Conservation (phyloP, 30 jellyfish, hydroid and myxozoan species). For the Hydractinia symbiolongicarpus region DNA sequence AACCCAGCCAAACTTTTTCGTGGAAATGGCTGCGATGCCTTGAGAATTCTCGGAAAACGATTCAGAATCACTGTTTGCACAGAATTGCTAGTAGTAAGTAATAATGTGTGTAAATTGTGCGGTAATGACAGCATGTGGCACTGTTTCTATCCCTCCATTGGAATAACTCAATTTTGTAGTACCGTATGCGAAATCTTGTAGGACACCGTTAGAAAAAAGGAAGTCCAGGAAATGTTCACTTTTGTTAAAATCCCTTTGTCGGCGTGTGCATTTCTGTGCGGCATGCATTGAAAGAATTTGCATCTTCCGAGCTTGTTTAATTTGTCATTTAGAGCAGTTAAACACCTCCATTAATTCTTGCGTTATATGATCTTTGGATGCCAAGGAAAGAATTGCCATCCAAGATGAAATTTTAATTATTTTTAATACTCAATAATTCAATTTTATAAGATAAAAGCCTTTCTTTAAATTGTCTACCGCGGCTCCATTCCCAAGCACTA, state of each 20-base stretch:
- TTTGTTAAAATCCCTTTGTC: neutral
- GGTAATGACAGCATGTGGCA: slow-evolving; percentile 17
- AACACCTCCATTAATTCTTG: slow-evolving; percentile 2
- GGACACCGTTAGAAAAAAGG: slow-evolving; percentile 7
- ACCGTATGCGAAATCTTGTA: slow-evolving; percentile 11
- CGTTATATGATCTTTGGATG: neutral
- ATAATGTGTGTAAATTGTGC: neutral
- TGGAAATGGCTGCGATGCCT: neutral
- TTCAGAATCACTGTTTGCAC: neutral
- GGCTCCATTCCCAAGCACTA: no score
- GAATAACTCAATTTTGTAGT: slow-evolving; percentile 7
- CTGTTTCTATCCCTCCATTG: slow-evolving; percentile 6
- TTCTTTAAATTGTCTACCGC: no score
- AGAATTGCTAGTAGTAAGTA: neutral
- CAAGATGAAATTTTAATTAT: no score
- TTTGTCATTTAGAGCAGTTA: slow-evolving; percentile 1
- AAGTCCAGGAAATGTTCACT: slow-evolving; percentile 18
- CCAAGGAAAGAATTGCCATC: slow-evolving; percentile 17
- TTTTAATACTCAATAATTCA: no score
- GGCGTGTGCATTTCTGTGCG: slow-evolving; percentile 2
- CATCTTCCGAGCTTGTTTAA: slow-evolving; percentile 11
- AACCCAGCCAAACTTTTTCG: slow-evolving; percentile 14
- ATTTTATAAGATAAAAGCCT: no score
- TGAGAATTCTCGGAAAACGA: slow-evolving; percentile 17
- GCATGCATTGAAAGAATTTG: slow-evolving; percentile 15